Conservation (phyloP, 2,797 vertebrate species). For the Agapornis canus region DNA sequence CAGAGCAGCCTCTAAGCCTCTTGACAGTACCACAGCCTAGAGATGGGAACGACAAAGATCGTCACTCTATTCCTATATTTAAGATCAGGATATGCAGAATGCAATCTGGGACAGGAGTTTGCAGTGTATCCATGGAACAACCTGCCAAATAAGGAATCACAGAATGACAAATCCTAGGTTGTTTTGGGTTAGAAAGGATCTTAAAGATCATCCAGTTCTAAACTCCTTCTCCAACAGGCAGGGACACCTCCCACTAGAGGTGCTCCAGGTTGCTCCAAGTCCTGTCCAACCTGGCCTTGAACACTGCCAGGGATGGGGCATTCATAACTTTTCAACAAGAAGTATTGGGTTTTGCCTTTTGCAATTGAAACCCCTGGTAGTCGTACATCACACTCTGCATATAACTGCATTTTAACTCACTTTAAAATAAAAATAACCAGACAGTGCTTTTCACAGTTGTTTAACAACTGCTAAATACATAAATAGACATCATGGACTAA, state of each 20-base stretch:
- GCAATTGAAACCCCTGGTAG: neutral
- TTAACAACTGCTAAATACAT: constrained; percentile 43
- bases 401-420: constrained; percentile 19
- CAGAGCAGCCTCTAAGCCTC: no score
- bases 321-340: neutral
- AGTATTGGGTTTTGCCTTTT: neutral
- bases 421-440: constrained; percentile 52
- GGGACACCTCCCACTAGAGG: neutral
- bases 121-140: neutral
- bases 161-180: neutral
- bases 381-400: neutral
- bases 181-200: neutral
- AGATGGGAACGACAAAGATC: neutral
- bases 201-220: neutral
- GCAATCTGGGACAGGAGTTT: neutral
- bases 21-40: no score
- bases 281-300: neutral
- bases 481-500: constrained; percentile 44
- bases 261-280: neutral
- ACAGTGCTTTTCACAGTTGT: constrained; percentile 31
- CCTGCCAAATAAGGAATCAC: neutral
- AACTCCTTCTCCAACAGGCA: neutral
- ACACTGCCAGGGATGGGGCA: neutral
- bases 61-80: neutral
- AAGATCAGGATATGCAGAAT: neutral